Evolutionary conservation across 2,797 vertebrate species (phyloP), one percentile per base, ranked within the genome.

Genomic region (Cyprinodon diabolis): DNA sequence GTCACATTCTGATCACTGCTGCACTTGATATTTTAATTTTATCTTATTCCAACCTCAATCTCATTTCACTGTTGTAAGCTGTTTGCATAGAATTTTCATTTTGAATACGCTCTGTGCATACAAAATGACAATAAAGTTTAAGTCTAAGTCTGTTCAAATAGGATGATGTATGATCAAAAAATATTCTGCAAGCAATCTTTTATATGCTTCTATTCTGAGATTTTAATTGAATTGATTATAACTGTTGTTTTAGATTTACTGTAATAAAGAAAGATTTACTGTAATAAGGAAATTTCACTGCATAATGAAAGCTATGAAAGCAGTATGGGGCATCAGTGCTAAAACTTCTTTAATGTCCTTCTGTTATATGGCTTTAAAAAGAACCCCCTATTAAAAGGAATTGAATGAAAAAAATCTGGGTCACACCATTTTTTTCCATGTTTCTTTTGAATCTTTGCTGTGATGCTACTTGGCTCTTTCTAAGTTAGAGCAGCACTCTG

Each of bases 381-480:
- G 6, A 6, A 15, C 8, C 47, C 30, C 12, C 9, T 3, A 13
- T 40, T 48, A 13, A 6, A 65, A 63, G 23, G 43, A 43, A 66
- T 72, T 58, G 3, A 51, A 62, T 65, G 21, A 76, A 72, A 21
- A 14, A 0, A 62, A 74, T 62, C 4, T 68, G 19, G 30, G 25
- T 45, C 30, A 69, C 15, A 47, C 11, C 51, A 52, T 67, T 25
- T 74, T 25, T 47, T 0, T 72, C 66, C 10, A 37, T 66, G 66
- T 54, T 30, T 4, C 43, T 71, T 69, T 74, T 56, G 60, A 63
- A n/a, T 63, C 37, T 43, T 25, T 69, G 23, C 30, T 45, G 10
- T 17, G 17, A 8, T 37, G 66, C 55, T 49, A 21, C 52, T 19
- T 1, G 15, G n/a, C 65, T 71, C 66, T 56, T 60, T 9, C 63